Conservation (phyloP, 2,797 vertebrate species). For the Acropternis orthonyx region DNA sequence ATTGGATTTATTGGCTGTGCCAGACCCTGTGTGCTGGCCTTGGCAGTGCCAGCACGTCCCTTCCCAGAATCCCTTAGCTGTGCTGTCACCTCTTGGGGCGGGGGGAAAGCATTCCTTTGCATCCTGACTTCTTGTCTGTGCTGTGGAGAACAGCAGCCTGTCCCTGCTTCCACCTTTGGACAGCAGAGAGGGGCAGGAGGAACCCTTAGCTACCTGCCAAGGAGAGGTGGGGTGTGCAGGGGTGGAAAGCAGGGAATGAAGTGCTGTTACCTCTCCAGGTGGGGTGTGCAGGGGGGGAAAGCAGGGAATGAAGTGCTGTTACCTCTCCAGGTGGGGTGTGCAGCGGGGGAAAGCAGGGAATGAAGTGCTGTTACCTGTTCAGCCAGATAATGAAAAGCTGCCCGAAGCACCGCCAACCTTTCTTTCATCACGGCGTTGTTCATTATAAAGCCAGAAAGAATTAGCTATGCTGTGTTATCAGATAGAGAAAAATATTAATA, state of each 20-base stretch:
- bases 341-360: not conserved
- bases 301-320: slow-evolving; percentile 54
- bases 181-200: slow-evolving; percentile 22
- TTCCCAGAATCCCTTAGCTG: not conserved
- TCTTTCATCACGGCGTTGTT: slow-evolving; percentile 64
- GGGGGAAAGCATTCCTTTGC: not conserved
- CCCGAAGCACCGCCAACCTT: slow-evolving; percentile 66
- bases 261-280: not conserved
- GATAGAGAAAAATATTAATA: slow-evolving; percentile 77
- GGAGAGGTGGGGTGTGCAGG: not conserved
- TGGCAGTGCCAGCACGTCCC: not conserved
- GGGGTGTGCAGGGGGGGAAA: not conserved
- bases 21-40: not conserved
- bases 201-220: slow-evolving; percentile 5
- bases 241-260: not conserved
- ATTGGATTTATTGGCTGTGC: not conserved
- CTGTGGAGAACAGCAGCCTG: not conserved
- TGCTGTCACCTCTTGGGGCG: rapidly evolving
- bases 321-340: slow-evolving; percentile 45
- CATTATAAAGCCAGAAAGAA: slow-evolving; percentile 77
- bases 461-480: slow-evolving; percentile 73
- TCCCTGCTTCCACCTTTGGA: not conserved
- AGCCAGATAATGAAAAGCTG: slow-evolving; percentile 73
- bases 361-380: slow-evolving; percentile 66
- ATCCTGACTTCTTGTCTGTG: rapidly evolving